Conservation (phyloP, 2,797 vertebrate species). For the Brachyalestes nurse region DNA sequence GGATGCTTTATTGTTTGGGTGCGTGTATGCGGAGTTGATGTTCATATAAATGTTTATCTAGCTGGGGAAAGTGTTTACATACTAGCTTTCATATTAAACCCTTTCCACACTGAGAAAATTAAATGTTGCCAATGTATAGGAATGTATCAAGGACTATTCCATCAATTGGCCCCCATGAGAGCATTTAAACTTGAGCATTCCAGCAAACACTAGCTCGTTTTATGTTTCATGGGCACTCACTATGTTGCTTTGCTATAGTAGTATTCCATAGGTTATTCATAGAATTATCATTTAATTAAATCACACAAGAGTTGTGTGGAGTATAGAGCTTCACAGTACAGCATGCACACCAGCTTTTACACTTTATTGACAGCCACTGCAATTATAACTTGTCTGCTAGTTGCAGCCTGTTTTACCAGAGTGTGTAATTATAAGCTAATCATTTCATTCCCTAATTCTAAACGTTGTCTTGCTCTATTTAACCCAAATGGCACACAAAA, state of each 20-base stretch:
- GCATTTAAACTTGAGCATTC: background rate
- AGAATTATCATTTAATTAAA: background rate
- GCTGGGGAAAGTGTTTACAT: background rate
- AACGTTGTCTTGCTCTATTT: conserved; percentile 5
- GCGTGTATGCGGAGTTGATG: background rate
- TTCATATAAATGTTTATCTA: conserved; percentile 7
- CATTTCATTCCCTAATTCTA: conserved; percentile 6
- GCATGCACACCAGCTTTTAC: background rate
- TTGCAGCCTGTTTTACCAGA: background rate
- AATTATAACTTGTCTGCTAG: conserved; percentile 8
- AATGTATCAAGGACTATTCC: background rate
- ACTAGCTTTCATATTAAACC: background rate
- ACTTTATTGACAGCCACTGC: conserved; percentile 7
- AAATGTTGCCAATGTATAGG: background rate
- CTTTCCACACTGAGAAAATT: background rate
- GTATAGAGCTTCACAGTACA: background rate
- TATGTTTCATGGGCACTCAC: too few relatives aligned
- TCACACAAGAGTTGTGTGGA: background rate
- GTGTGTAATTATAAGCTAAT: conserved; percentile 4
- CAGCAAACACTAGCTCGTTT: background rate
- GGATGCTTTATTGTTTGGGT: background rate
- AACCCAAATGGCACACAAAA: background rate
- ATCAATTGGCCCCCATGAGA: background rate
- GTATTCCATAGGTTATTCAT: background rate
- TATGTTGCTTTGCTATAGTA: background rate